These are phyloP conservation scores for Cryptotis parvus DNA, from an alignment of 2,113 vertebrate species.

Conservation along the genomic window DNA sequence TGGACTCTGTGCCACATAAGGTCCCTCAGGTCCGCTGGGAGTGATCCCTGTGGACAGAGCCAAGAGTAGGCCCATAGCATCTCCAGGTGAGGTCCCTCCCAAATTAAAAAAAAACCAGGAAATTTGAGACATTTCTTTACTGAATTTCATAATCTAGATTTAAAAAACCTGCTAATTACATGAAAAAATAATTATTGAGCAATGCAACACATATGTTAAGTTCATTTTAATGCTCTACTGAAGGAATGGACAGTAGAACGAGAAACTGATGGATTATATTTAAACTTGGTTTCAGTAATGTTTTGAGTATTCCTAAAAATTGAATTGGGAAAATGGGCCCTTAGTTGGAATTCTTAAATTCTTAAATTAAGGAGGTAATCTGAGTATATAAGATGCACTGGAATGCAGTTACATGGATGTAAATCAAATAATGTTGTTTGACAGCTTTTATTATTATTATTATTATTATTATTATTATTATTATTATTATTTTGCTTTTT, in stretches of 20 bases:
- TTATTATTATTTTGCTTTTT: no score
- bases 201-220: background rate
- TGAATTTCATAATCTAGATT: conserved; percentile 10
- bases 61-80: no score
- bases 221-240: background rate
- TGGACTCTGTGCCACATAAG: no score
- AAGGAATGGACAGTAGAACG: background rate
- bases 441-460: no score
- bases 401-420: background rate
- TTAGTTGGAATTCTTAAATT: background rate
- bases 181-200: conserved; percentile 34
- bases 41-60: no score
- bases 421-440: conserved; percentile 11
- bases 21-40: no score
- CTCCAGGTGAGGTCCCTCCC: no score
- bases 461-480: no score
- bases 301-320: conserved; percentile 11
- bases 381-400: background rate
- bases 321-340: background rate
- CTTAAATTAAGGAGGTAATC: background rate
- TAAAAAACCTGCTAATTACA: background rate
- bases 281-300: conserved; percentile 1
- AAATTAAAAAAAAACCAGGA: background rate
- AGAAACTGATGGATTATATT: background rate
- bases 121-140: background rate